Evolutionary conservation across 1,140 invertebrate species (phyloP).

Genomic region (Trachymyrmex cornetzi): DNA sequence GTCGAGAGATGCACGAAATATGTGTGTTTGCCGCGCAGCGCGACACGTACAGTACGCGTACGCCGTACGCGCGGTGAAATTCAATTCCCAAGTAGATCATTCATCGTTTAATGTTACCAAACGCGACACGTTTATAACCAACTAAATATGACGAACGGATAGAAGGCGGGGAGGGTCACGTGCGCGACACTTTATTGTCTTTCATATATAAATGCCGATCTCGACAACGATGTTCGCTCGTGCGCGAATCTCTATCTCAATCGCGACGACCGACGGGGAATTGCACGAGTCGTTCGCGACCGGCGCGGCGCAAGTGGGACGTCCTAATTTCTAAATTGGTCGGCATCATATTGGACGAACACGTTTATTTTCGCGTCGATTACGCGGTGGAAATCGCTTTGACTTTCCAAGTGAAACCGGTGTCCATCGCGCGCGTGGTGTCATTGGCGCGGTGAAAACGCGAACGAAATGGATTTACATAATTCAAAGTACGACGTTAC

Average conservation of each 20-base stretch:
- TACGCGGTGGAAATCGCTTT: constrained; percentile 51
- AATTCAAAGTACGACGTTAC: constrained; percentile 47
- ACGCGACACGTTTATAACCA: not conserved
- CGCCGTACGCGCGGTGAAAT: constrained; percentile 45
- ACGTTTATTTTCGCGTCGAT: constrained; percentile 50
- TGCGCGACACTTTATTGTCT: not conserved
- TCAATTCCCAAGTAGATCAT: constrained; percentile 43
- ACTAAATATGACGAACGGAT: not conserved
- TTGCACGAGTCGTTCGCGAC: not conserved
- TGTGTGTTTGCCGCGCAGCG: not conserved
- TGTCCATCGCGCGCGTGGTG: constrained; percentile 2
- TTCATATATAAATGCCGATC: not conserved
- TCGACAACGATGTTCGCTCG: not conserved
- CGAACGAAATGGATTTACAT: constrained; percentile 56
- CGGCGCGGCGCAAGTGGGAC: constrained; percentile 43
- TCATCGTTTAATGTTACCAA: constrained; percentile 34
- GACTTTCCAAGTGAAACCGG: constrained; percentile 65
- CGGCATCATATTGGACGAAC: constrained; percentile 28
- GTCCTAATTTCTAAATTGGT: constrained; percentile 62
- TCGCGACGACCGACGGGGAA: too few species aligned
- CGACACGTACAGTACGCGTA: not conserved
- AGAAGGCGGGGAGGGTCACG: not conserved
- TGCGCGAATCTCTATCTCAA: too few species aligned
- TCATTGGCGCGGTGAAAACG: constrained; percentile 56
- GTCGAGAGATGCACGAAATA: constrained; percentile 25